phyloP scores from a whole-genome alignment of 2,888 invertebrate genomes.

The Frankliniella intonsa region DNA sequence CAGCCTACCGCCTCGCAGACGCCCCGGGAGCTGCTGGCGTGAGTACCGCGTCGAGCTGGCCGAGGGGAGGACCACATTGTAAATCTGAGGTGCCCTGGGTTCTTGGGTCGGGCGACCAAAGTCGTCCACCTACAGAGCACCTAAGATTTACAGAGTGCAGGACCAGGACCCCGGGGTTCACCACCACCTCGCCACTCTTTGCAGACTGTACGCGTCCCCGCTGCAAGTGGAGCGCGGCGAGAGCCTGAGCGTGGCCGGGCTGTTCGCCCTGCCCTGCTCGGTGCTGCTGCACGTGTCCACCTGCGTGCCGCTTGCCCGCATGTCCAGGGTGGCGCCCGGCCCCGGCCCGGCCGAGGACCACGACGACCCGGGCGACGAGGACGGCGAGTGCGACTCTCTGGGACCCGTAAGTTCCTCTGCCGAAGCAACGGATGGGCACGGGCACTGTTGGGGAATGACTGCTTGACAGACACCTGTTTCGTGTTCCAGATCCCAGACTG shows the following conservation, averaged over 20 bases:
- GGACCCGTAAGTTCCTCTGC: not conserved
- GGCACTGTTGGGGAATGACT: not conserved
- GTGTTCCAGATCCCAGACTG: slow-evolving; percentile 45
- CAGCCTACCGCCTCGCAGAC: slow-evolving; percentile 37
- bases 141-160: no score
- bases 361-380: not conserved
- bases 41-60: slow-evolving; percentile 39
- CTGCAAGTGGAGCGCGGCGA: slow-evolving; percentile 53
- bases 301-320: slow-evolving; percentile 51
- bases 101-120: no score
- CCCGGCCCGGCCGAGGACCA: not conserved
- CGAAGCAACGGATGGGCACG: not conserved
- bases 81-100: no score
- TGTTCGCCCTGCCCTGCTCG: slow-evolving; percentile 55
- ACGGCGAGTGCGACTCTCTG: slow-evolving; percentile 11
- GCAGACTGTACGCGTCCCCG: slow-evolving; percentile 53
- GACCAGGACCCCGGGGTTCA: no score
- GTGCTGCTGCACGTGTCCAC: slow-evolving; percentile 59
- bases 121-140: no score
- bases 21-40: slow-evolving; percentile 54
- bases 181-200: slow-evolving; percentile 32
- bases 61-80: no score
- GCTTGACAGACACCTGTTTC: not conserved
- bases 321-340: not conserved
- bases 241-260: slow-evolving; percentile 52